Evolutionary conservation across 2,797 vertebrate genomes (phyloP).

Genomic region (Epinephelus malabaricus): DNA sequence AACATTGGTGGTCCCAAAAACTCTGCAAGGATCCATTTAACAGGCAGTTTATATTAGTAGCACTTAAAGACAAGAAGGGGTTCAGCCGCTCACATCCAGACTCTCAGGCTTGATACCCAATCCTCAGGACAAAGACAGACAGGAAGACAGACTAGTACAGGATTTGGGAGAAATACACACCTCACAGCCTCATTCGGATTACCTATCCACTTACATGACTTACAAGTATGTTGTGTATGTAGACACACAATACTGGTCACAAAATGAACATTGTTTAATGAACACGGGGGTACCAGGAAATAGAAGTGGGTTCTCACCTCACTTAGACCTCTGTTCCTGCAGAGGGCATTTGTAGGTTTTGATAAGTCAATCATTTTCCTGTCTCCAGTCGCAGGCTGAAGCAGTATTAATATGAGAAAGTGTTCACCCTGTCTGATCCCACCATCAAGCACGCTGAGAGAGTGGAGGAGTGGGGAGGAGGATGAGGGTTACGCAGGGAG

Average conservation of each 20-base stretch:
- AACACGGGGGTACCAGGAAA: not conserved
- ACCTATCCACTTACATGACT: not conserved
- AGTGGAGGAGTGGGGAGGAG: slow-evolving; percentile 58
- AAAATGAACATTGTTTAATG: slow-evolving; percentile 17
- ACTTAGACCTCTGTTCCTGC: slow-evolving; percentile 17
- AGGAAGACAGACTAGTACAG: slow-evolving; percentile 27
- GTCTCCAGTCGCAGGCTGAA: slow-evolving; percentile 39
- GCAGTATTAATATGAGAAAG: slow-evolving; percentile 76
- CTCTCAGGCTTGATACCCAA: slow-evolving; percentile 52
- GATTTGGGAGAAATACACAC: slow-evolving; percentile 14
- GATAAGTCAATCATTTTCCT: slow-evolving; percentile 51
- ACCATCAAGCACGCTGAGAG: slow-evolving; percentile 66
- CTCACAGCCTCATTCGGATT: slow-evolving; percentile 15
- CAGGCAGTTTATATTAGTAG: slow-evolving; percentile 80
- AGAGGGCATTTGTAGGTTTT: slow-evolving; percentile 27
- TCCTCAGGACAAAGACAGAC: slow-evolving; percentile 35
- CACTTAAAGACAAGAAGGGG: slow-evolving; percentile 75
- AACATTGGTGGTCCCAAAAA: slow-evolving; percentile 80
- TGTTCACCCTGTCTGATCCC: slow-evolving; percentile 70
- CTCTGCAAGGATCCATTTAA: slow-evolving; percentile 79
- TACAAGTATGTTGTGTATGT: not conserved
- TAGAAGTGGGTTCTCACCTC: slow-evolving; percentile 7
- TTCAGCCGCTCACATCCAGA: slow-evolving; percentile 56
- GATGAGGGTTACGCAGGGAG: slow-evolving; percentile 63
- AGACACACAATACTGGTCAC: not conserved